phyloP scores from a whole-genome alignment of 2,113 vertebrate genomes.

The Pyrgilauda ruficollis region DNA sequence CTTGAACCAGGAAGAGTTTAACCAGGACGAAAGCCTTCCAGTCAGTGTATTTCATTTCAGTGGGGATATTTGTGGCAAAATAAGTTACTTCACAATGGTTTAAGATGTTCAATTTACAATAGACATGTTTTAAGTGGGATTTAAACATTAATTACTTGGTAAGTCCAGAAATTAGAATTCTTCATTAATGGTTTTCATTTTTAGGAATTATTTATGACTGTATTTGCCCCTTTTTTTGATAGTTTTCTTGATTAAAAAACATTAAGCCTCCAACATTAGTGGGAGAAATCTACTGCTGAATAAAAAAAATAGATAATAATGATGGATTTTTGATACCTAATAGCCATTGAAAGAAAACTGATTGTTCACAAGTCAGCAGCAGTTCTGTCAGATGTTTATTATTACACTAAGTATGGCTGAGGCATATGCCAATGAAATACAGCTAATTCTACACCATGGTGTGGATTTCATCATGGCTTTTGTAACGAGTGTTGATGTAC shows the following conservation, averaged over 20 bases:
- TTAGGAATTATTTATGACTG: not conserved
- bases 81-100: not conserved
- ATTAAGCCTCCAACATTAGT: not conserved
- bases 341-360: not conserved
- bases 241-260: not conserved
- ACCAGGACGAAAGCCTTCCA: not conserved
- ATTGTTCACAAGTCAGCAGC: not conserved
- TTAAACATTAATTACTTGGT: not conserved
- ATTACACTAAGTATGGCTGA: not conserved
- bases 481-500: not conserved
- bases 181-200: not conserved
- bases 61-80: not conserved
- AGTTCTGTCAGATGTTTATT: not conserved
- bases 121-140: not conserved
- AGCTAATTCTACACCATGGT: not conserved
- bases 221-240: not conserved
- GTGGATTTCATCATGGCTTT: not conserved
- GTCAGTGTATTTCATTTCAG: not conserved
- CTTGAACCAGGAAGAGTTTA: not conserved
- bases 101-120: not conserved
- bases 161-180: not conserved
- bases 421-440: not conserved
- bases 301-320: not conserved
- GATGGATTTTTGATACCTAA: not conserved
- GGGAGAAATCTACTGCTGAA: not conserved